phyloP scores from a whole-genome alignment of 2,113 vertebrate genomes.

The Manacus vitellinus region DNA sequence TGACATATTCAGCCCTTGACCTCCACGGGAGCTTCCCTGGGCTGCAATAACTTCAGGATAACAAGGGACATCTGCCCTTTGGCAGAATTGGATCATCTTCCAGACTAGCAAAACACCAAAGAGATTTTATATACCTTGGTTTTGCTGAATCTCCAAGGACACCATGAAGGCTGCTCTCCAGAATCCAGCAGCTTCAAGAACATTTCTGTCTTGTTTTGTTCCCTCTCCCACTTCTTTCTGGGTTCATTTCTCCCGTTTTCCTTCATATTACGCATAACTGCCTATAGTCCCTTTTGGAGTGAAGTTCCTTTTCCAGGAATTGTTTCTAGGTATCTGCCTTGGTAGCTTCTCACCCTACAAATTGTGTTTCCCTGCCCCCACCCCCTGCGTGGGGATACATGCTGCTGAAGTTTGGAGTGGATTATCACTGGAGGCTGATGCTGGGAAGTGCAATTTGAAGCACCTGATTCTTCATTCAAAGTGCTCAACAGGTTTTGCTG shows the following conservation, averaged over 20 bases:
- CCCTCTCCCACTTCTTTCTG: background rate
- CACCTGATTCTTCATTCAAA: background rate
- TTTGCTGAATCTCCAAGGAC: background rate
- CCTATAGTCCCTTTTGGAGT: background rate
- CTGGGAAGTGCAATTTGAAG: background rate
- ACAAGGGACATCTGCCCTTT: background rate
- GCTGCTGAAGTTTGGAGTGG: background rate
- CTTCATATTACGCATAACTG: background rate
- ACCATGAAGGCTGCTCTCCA: background rate
- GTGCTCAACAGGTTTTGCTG: background rate
- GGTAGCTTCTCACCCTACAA: background rate
- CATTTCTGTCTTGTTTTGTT: background rate
- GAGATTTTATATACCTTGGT: background rate
- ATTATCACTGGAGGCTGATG: background rate
- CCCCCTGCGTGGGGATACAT: too few species aligned
- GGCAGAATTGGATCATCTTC: background rate
- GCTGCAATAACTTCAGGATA: background rate
- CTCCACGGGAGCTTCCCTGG: background rate
- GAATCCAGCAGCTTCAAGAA: background rate
- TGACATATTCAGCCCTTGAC: background rate
- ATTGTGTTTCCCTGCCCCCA: fast-evolving
- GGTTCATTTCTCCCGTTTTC: background rate
- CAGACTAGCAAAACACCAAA: background rate
- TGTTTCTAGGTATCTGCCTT: background rate
- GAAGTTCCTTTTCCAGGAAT: background rate